phyloP scores from a whole-genome alignment of 2,113 vertebrate genomes.

The Panthera tigris region DNA sequence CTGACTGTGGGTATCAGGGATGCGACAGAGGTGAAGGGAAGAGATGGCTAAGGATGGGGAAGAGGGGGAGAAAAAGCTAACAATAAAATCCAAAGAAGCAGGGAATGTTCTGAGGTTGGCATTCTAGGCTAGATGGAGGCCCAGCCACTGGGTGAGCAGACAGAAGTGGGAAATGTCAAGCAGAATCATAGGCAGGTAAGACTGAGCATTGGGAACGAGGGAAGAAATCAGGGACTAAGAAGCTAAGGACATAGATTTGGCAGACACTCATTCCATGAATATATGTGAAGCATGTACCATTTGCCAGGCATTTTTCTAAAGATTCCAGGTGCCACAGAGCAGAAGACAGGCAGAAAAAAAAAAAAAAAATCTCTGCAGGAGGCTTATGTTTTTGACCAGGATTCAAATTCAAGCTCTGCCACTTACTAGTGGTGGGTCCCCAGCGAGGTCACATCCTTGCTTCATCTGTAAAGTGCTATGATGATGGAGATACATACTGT shows the following conservation, averaged over 20 bases:
- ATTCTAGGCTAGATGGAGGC: not conserved
- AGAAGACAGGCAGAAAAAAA: not conserved
- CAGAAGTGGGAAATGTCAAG: not conserved
- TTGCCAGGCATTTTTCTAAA: not conserved
- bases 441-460: not conserved
- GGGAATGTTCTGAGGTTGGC: not conserved
- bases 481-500: not conserved
- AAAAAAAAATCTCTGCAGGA: not conserved
- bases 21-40: not conserved
- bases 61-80: not conserved
- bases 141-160: not conserved
- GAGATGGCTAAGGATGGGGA: not conserved
- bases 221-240: not conserved
- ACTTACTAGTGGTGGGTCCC: not conserved
- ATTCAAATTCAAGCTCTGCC: not conserved
- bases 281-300: not conserved
- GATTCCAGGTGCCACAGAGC: not conserved
- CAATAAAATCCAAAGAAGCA: not conserved
- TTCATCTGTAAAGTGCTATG: not conserved
- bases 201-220: not conserved
- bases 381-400: not conserved
- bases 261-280: not conserved
- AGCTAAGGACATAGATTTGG: not conserved
- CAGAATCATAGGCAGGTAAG: not conserved
- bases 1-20: not conserved